phyloP scores from a whole-genome alignment of 1,140 invertebrate genomes.

The Calosoma granatense region DNA sequence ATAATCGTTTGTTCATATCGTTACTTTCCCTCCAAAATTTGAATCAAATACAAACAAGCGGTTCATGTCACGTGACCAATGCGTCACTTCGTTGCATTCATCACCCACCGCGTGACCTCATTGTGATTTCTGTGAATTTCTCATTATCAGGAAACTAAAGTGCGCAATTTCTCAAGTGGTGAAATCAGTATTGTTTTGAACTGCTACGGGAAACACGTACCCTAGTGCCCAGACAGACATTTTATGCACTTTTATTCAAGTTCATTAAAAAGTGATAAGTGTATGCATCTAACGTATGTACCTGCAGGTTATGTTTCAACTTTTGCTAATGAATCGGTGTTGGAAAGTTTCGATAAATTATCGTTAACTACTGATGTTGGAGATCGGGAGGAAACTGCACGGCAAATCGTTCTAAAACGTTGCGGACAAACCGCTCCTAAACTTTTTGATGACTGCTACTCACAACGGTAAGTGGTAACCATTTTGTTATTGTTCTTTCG shows the following conservation, averaged over 20 bases:
- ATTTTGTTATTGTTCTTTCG: slow-evolving; percentile 12
- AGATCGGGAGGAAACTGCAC: slow-evolving; percentile 26
- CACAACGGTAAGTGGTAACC: slow-evolving; percentile 41
- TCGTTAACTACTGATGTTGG: slow-evolving; percentile 5
- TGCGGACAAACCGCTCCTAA: slow-evolving; percentile 51
- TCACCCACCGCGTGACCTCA: neutral
- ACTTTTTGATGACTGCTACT: slow-evolving; percentile 50
- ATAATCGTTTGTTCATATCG: neutral
- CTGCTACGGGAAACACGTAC: neutral
- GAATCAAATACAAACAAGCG: neutral
- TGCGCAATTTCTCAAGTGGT: neutral
- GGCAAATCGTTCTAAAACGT: slow-evolving; percentile 47
- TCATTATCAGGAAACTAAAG: neutral
- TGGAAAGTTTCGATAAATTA: slow-evolving; percentile 9
- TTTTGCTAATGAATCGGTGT: slow-evolving; percentile 3
- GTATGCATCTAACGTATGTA: slow-evolving; percentile 7
- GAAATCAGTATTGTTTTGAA: neutral
- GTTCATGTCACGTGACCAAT: neutral
- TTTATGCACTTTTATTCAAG: neutral
- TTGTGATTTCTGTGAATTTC: neutral
- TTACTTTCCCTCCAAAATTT: neutral
- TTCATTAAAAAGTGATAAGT: neutral
- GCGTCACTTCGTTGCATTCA: neutral
- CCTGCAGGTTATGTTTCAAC: slow-evolving; percentile 6
- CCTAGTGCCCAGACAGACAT: neutral